Evolutionary conservation across 2,113 vertebrate species (phyloP), one percentile per base, ranked within the genome.

Genomic region (Leptocoma aspasia): DNA sequence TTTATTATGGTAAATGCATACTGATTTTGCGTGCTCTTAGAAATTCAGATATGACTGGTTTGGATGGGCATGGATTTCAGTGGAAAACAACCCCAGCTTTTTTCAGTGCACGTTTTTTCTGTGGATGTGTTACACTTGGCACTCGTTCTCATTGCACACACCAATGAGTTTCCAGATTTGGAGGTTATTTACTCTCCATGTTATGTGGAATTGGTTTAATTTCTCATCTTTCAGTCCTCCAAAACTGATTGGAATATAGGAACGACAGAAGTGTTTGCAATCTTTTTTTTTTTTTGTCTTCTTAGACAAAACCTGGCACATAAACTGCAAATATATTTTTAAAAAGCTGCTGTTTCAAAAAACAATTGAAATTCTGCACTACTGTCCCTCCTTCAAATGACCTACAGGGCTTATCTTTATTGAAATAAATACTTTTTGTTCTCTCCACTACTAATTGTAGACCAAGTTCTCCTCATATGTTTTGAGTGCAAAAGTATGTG

Each of bases 51-150:
- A 89, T 61, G 82, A 70, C 37, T 84, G 28, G 84, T 92, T 82
- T 39, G 82, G 88, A 93, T 82, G 86, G 83, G 49, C 33, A 72
- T 28, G 61, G 82, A 42, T 94, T 75, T 88, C 81, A 95, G 89
- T 83, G 44, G 77, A 86, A 92, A 90, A 45, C 68, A 90, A 64
- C 6, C 17, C 39, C n/a, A 47, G 73, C 53, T 77, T 81, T 73
- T 80, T 82, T 52, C 65, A 56, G 11, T 19, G 41, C 54, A 65
- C 86, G 79, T 95, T 92, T n/a, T 76, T 76, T 12, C 39, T n/a
- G 20, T 39, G 17, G 27, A 17, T 35, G 16, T 47, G n/a, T 65
- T 79, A 39, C 35, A 26, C 59, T 69, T 6, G 1, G 56, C 1
- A 2, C 39, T 82, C 17, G 16, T 64, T 65, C 65, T 87, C 7